phyloP scores from a whole-genome alignment of 2,113 vertebrate genomes.

The Morone chrysops region DNA sequence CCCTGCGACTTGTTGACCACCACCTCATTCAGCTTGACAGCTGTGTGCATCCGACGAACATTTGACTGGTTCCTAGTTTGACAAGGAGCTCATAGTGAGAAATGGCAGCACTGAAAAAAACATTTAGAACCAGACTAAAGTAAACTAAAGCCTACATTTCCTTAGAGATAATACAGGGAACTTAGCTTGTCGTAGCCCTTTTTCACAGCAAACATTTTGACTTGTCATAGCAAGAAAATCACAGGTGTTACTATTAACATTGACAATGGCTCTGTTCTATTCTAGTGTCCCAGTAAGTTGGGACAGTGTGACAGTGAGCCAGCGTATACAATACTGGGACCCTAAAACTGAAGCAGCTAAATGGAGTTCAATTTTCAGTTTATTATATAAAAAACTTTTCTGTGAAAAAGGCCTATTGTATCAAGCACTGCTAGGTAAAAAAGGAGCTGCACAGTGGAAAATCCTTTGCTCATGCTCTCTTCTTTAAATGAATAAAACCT shows the following conservation, averaged over 20 bases:
- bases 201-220: neutral
- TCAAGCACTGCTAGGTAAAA: neutral
- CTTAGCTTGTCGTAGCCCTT: neutral
- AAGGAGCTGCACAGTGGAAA: neutral
- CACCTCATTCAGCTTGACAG: conserved; percentile 94
- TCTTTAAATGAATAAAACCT: neutral
- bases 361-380: neutral
- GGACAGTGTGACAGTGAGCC: neutral
- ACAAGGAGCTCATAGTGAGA: conserved; percentile 30
- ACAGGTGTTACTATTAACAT: neutral
- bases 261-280: neutral
- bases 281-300: too few relatives aligned
- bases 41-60: conserved; percentile 97
- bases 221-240: neutral
- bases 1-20: conserved; percentile 93
- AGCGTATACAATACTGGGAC: too few relatives aligned
- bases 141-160: neutral
- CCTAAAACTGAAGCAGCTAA: neutral
- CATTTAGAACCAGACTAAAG: neutral
- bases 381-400: neutral
- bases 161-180: neutral
- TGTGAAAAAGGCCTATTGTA: neutral
- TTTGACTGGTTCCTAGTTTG: conserved; percentile 93
- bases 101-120: neutral
- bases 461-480: neutral